These are phyloP conservation scores for Elgonia sp. DNA, from an alignment of 2,888 invertebrate species.

Conservation along the genomic window DNA sequence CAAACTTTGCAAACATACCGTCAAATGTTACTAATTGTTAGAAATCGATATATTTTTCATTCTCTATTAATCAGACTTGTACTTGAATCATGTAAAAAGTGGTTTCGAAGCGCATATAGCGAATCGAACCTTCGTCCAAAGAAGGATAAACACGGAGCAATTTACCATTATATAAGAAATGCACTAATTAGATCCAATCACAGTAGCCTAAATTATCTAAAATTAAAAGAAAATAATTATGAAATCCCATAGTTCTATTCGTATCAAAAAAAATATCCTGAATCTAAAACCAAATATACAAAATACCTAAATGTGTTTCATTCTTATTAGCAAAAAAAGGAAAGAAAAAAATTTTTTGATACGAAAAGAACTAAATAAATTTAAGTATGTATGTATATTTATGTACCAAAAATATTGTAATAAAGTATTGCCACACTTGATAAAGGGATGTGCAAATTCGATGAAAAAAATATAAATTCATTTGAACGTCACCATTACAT, in stretches of 20 bases:
- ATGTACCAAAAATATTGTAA: constrained; percentile 86
- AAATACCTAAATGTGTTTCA: constrained; percentile 50
- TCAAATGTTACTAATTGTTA: constrained; percentile 5
- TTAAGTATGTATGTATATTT: constrained; percentile 86
- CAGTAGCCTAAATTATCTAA: constrained; percentile 9
- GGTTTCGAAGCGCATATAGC: neutral
- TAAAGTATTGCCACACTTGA: constrained; percentile 84
- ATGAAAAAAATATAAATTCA: neutral
- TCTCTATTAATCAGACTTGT: constrained; percentile 12
- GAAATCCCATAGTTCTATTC: neutral
- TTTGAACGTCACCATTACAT: constrained; percentile 55
- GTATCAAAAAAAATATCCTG: constrained; percentile 41
- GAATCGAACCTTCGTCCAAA: constrained; percentile 24
- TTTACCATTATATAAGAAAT: constrained; percentile 13
- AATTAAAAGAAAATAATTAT: constrained; percentile 1
- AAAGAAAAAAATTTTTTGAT: constrained; percentile 56
- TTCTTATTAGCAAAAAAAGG: constrained; percentile 32
- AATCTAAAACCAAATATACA: constrained; percentile 25
- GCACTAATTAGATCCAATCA: constrained; percentile 46
- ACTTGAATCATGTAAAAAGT: constrained; percentile 26
- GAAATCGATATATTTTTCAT: constrained; percentile 36
- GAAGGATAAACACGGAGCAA: constrained; percentile 25
- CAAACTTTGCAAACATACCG: neutral
- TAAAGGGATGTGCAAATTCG: neutral
- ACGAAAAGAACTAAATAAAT: constrained; percentile 75